Base-by-base conservation (phyloP, 2,113 vertebrate genomes). In the Anarhynchus alexandrinus region DNA sequence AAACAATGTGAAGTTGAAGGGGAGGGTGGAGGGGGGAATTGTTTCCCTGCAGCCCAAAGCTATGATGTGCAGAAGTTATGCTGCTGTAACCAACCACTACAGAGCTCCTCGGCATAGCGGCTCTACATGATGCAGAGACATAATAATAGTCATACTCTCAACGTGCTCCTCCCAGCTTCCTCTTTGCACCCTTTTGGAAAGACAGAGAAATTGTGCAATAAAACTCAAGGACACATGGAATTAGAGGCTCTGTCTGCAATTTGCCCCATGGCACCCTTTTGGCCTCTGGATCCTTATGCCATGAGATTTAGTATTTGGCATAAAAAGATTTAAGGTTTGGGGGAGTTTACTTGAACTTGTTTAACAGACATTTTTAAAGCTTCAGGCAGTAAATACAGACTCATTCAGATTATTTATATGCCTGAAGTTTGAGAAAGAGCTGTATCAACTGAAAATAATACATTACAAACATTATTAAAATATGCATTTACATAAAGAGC, bases 381-480 rank as follows among this genome's bases (percentile, higher is more conserved):
- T 93, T 72, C 79, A 82, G 94, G 87, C 93, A 82, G 45, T 93
- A 87, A 94, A 94, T 96, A 94, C 90, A 91, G 90, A 93, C 66
- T 94, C 42, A 86, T 93, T 92, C 95, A 62, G 30, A 58, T 69
- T 91, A 74, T 86, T 91, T 95, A 66, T 82, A 72, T 22, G 82
- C 94, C 85, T 54, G 29, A 82, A 95, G 93, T 96, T 96, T 96
- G 93, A 96, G 92, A 96, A 95, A 83, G 78, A 91, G 85, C 58
- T 65, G 23, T 86, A 91, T 57, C 89, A 76, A 71, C 47, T 80
- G 55, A 90, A 96, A 72, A 86, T 91, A 84, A 34, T 15, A 10
- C 45, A 84, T 93, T 38, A 30, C 61, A 95, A 93, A 89, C 40
- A n/a, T 65, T 80, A 95, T 95, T 96, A 94, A 91, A 96, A 97